Percentiles rank a stretch among this genome's conserved stretches.
phyloP scores from a whole-genome alignment of 2,113 vertebrate species.

The Amazona guildingii region DNA sequence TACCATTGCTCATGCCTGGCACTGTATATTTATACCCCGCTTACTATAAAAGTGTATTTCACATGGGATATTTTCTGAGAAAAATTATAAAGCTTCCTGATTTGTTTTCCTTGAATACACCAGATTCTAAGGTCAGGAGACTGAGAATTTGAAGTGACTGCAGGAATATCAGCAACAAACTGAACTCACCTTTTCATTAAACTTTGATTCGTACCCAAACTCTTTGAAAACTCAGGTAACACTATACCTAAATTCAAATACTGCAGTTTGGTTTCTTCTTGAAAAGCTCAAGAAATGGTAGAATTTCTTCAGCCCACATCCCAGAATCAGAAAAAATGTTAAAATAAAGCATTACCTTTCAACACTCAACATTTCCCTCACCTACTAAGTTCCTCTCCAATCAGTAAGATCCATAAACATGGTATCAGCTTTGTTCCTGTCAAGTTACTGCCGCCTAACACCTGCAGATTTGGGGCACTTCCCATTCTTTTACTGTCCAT shows the following conservation, averaged over 20 bases:
- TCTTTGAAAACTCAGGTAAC: not conserved
- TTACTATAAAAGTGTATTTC: not conserved
- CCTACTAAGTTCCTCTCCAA: not conserved
- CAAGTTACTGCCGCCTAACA: not conserved
- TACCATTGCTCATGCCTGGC: not conserved
- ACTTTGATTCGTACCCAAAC: not conserved
- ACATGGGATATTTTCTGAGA: not conserved
- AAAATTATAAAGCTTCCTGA: not conserved
- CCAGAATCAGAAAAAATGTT: not conserved
- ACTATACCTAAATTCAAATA: not conserved
- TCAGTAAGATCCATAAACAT: not conserved
- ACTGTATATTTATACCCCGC: not conserved
- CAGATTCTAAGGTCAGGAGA: not conserved
- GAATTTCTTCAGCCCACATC: not conserved
- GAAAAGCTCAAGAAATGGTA: not conserved
- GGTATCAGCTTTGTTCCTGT: not conserved
- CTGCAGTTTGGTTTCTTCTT: not conserved
- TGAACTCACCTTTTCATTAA: not conserved
- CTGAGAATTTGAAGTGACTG: not conserved
- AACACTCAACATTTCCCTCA: not conserved
- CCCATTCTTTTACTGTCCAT: not conserved
- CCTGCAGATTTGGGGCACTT: not conserved
- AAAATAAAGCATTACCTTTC: not conserved
- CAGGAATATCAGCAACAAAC: not conserved
- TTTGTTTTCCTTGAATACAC: not conserved